Evolutionary conservation across 35 echinoderm and acorn worm genomes (phyloP), one percentile per base, ranked within the genome.

Genomic region (Apostichopus californicus): DNA sequence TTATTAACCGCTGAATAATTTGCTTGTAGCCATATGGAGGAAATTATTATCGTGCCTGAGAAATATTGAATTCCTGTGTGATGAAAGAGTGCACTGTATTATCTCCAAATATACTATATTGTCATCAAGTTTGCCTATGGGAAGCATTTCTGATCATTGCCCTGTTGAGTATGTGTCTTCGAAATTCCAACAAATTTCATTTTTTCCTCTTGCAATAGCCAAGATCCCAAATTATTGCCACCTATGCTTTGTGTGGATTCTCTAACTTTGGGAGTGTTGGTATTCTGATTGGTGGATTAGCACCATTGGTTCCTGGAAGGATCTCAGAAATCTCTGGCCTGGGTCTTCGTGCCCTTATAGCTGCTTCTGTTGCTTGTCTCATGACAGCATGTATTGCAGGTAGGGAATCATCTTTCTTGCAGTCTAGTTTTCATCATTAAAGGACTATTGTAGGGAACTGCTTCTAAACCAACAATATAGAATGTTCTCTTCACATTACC

Each of bases 331-430:
- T 92, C 34, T 78, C 81, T 57, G 34, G 54, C 8, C 8, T 64
- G 7, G 63, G 91, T 54, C 22, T 92, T 1, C 21, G 91, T 28
- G 91, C 78, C 12, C 61, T 92, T 55, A 9, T 92, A n/a, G 91
- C 91, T 81, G 91, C 79, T 63, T 81, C 80, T 6, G 75, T 92
- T 25, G 91, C 91, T 3, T 92, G 91, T 24, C 68, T 54, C 26
- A 84, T 92, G 80, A 92, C 91, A n/a, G 91, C 91, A 77, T 82
- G 78, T 60, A 22, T 92, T 8, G 91, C 91, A 83, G 91, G 91
- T 92, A 28, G 9, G 90, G 28, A 81, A 81, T 25, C 5, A 81
- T 81, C 25, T 8, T 28, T 7, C 7, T 28, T 28, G 8, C 17
- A 77, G 7, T 77, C 18, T 18, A 79, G 9, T 79, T 21, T 18